Conservation (phyloP, 35 echinoderm and acorn worm genomes). For the Patiria miniata region DNA sequence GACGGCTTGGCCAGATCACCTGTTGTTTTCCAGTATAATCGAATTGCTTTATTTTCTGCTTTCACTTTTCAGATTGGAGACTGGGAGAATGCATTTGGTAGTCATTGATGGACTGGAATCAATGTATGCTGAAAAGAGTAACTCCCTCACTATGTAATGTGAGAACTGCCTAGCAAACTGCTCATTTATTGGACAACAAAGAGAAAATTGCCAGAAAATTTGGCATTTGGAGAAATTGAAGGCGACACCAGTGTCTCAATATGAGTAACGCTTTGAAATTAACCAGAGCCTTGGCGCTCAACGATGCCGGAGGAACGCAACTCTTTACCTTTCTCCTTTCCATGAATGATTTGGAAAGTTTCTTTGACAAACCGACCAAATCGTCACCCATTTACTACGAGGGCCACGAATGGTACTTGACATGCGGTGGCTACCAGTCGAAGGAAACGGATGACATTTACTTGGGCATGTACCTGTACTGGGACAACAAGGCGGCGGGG, state of each 20-base stretch:
- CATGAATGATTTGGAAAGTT: constrained; percentile 70
- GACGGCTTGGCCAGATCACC: too few relatives aligned
- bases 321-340: constrained; percentile 86
- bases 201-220: too few relatives aligned
- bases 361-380: constrained; percentile 58
- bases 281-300: constrained; percentile 77
- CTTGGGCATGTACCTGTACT: constrained; percentile 88
- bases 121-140: too few relatives aligned
- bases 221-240: too few relatives aligned
- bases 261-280: constrained; percentile 74
- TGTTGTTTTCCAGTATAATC: too few relatives aligned
- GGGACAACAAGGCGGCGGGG: constrained; percentile 51
- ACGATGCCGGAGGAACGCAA: constrained; percentile 89
- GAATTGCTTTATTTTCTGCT: too few relatives aligned
- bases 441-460: constrained; percentile 53
- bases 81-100: too few relatives aligned
- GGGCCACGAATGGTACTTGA: constrained; percentile 96
- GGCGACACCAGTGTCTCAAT: neutral
- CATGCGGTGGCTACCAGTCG: constrained; percentile 49
- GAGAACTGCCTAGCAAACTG: too few relatives aligned
- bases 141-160: too few relatives aligned
- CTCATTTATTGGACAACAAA: too few relatives aligned
- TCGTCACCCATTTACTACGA: constrained; percentile 82
- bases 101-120: too few relatives aligned
- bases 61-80: too few relatives aligned